These are phyloP conservation scores for Bubo bubo DNA, from an alignment of 2,113 vertebrate genomes.

Conservation along the genomic window DNA sequence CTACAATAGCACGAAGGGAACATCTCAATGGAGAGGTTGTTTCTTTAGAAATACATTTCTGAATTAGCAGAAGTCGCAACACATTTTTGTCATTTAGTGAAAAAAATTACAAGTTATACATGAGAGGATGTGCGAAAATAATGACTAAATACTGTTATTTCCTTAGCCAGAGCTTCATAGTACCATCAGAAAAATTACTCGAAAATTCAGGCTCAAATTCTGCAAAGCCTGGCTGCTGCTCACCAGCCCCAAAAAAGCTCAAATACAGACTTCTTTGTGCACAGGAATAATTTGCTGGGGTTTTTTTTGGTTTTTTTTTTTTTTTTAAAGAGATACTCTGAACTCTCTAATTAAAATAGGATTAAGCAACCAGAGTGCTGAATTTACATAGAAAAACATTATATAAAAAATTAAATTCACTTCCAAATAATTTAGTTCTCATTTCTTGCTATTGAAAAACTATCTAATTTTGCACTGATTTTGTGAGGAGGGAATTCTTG, in stretches of 20 bases:
- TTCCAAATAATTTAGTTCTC: not conserved
- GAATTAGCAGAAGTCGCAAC: not conserved
- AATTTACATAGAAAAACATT: not conserved
- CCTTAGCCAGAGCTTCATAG: not conserved
- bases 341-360: not conserved
- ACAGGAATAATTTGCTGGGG: not conserved
- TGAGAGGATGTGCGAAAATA: not conserved
- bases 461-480: not conserved
- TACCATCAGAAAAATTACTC: not conserved
- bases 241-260: not conserved
- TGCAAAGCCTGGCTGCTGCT: not conserved
- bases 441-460: not conserved
- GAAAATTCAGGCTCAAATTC: not conserved
- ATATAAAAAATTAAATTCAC: not conserved
- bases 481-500: not conserved
- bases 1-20: not conserved
- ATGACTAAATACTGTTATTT: not conserved
- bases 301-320: too few species aligned
- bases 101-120: not conserved
- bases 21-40: not conserved
- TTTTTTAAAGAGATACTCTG: not conserved
- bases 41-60: not conserved
- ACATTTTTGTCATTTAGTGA: not conserved
- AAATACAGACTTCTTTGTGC: not conserved
- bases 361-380: not conserved